Percentiles rank a stretch among this genome's conserved stretches.
phyloP scores from a whole-genome alignment of 2,113 vertebrate species.

The Pituophis catenifer region DNA sequence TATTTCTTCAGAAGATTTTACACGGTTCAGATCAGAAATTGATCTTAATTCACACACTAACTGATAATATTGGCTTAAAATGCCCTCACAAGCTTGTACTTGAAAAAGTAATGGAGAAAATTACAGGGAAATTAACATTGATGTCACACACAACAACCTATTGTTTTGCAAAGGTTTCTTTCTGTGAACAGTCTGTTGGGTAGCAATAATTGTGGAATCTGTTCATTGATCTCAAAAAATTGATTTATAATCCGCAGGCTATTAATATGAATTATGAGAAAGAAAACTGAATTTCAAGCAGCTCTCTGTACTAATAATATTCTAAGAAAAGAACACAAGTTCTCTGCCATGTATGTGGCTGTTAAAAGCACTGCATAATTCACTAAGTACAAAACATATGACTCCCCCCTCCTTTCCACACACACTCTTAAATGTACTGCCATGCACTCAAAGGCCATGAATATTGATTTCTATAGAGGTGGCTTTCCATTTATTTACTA shows the following conservation, averaged over 20 bases:
- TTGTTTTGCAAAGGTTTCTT: conserved; percentile 13
- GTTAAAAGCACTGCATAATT: not conserved
- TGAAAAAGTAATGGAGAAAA: conserved; percentile 9
- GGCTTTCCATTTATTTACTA: not conserved
- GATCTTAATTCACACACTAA: not conserved
- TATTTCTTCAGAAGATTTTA: not conserved
- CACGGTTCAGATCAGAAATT: not conserved
- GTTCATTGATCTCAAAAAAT: conserved; percentile 10
- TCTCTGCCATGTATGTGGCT: not conserved
- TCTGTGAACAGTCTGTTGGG: conserved; percentile 18
- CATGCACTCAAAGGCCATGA: not conserved
- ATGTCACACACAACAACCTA: not conserved
- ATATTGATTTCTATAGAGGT: not conserved
- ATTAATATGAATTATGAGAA: conserved; percentile 17
- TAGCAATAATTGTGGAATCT: conserved; percentile 12
- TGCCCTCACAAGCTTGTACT: not conserved
- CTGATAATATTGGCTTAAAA: not conserved
- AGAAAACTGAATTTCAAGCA: not conserved
- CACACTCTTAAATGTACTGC: not conserved
- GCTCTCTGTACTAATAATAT: conserved; percentile 16
- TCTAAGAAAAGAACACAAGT: conserved; percentile 22
- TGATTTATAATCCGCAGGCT: conserved; percentile 6
- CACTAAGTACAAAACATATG: not conserved
- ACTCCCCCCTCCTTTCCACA: not conserved
- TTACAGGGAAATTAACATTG: not conserved